These are phyloP conservation scores for Lutjanus campechanus DNA, from an alignment of 2,797 vertebrate species.

Conservation along the genomic window DNA sequence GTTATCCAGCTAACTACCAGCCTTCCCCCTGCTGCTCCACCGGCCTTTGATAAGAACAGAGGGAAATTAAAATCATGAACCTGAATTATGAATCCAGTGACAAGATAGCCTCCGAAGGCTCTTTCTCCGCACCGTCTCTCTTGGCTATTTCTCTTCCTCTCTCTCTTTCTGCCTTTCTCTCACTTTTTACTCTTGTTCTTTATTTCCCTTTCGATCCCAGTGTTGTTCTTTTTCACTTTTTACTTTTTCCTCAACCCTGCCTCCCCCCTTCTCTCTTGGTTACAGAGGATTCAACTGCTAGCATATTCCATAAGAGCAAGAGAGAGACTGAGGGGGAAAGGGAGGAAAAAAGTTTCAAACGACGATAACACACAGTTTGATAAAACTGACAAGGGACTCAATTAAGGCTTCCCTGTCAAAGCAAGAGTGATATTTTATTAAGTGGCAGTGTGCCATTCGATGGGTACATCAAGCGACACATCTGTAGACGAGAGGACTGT, in stretches of 20 bases:
- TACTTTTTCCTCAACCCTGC: constrained; percentile 45
- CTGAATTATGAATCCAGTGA: constrained; percentile 99
- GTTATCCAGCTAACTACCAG: constrained; percentile 94
- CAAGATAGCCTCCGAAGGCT: constrained; percentile 88
- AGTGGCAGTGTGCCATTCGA: constrained; percentile 85
- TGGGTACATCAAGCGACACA: constrained; percentile 89
- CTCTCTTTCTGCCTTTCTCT: constrained; percentile 48
- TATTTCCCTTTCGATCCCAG: constrained; percentile 63
- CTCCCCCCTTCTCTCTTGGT: constrained; percentile 73
- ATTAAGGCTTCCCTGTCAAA: constrained; percentile 89
- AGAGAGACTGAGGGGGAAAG: constrained; percentile 57
- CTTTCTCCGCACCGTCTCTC: constrained; percentile 85
- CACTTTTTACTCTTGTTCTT: constrained; percentile 68
- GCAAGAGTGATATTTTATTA: constrained; percentile 90
- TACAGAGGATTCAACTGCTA: constrained; percentile 87
- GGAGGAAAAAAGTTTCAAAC: constrained; percentile 83
- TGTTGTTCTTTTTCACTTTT: constrained; percentile 63
- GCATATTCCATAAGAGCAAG: constrained; percentile 84
- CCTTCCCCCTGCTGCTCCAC: constrained; percentile 89
- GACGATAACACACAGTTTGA: constrained; percentile 86
- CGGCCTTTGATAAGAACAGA: constrained; percentile 99
- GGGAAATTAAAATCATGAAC: constrained; percentile 99
- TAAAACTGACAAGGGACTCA: constrained; percentile 92
- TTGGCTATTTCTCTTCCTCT: constrained; percentile 50
- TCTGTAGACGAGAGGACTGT: constrained; percentile 85